Conservation (phyloP, 2,797 vertebrate genomes). For the Chelon labrosus region DNA sequence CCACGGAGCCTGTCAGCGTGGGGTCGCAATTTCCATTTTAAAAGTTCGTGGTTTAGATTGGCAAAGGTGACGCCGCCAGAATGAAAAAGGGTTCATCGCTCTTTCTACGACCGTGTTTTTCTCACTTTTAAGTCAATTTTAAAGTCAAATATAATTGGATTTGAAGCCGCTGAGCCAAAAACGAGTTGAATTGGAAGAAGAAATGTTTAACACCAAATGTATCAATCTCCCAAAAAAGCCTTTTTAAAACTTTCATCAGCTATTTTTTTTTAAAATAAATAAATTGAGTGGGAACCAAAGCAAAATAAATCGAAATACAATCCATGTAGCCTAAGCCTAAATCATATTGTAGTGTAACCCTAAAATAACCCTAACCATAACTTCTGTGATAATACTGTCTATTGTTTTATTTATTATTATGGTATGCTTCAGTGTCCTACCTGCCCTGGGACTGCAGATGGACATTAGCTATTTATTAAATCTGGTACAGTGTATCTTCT, state of each 20-base stretch:
- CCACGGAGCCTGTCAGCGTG: background rate
- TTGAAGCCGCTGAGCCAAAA: background rate
- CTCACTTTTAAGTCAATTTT: background rate
- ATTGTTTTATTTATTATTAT: too few species aligned
- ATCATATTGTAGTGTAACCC: background rate
- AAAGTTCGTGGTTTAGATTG: background rate
- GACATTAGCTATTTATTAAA: too few species aligned
- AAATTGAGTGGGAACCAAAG: too few species aligned
- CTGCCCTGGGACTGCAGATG: too few species aligned
- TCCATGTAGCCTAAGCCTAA: background rate
- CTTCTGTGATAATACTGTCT: too few species aligned
- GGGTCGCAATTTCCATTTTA: background rate
- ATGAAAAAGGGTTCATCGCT: background rate
- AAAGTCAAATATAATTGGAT: background rate
- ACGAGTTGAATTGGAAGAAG: background rate
- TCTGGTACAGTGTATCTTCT: too few species aligned
- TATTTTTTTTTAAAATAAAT: too few species aligned
- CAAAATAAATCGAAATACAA: too few species aligned
- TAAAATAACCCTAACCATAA: too few species aligned
- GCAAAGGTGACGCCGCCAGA: too few species aligned
- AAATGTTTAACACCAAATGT: background rate
- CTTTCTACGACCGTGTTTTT: background rate
- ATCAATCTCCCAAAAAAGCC: background rate
- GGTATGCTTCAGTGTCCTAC: too few species aligned
- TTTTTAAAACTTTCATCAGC: too few species aligned